Base-by-base conservation (phyloP, 2,888 invertebrate species). In the Heliconius hortense region DNA sequence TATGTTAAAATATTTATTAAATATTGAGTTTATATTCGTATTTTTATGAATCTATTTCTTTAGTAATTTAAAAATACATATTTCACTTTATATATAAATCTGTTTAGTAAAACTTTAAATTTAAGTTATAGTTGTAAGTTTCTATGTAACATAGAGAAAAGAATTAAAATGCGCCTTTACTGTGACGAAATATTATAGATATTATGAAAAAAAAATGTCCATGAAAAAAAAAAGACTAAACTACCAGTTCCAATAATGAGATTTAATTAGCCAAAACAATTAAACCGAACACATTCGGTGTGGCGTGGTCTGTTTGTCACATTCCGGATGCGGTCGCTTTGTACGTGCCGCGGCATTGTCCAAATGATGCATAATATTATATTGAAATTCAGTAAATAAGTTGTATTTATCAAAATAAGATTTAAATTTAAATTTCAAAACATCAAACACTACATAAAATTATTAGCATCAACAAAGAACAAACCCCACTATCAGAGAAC, bases 221-320 rank as follows among this genome's bases (percentile, higher is more conserved):
- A 5, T 21, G 21, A 18, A n/a, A 56, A 68, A n/a, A 28, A 24
- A 72, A 64, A 18, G 3, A 13, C 67, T 10, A 48, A 60, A 48
- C 21, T 18, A 62, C 10, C 11, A 63, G 35, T 39, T 70, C 35
- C 24, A 64, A 71, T 75, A 71, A 59, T 56, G 75, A 75, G 76
- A 78, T 75, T 73, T 74, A 77, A 80, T 80, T 79, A 77, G 48
- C 68, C 63, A 67, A 66, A 77, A 79, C 76, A 77, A 76, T 78
- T 73, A 77, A 73, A 72, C 62, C 28, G 67, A 60, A 72, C 39
- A 72, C 76, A 68, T 35, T 64, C 67, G 62, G 48, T 69, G 43
- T 28, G 24, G 59, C 66, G 59, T 60, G 80, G 80, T 80, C 73
- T 75, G 76, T 80, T 80, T 80, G 80, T 76, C 74, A 77, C 77